These are phyloP conservation scores for Amaurobius ferox DNA, from an alignment of 2,888 invertebrate species.

Conservation along the genomic window DNA sequence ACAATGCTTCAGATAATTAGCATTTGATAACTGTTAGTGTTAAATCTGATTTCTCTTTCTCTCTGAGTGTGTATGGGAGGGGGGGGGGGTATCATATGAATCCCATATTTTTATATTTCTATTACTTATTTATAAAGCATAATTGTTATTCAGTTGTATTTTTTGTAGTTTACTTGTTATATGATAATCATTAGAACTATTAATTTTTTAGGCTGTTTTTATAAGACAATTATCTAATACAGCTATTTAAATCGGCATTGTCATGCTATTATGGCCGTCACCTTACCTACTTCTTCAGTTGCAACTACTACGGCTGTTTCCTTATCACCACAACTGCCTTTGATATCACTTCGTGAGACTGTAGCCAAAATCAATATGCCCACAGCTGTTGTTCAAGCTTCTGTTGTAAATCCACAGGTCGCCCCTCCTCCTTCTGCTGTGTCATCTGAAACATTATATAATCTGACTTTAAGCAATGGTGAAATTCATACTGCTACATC, in stretches of 20 bases:
- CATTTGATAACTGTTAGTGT: too few relatives aligned
- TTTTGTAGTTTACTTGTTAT: too few relatives aligned
- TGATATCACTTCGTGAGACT: slow-evolving; percentile 60
- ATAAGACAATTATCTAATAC: too few relatives aligned
- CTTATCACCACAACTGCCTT: slow-evolving; percentile 56
- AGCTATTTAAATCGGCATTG: not conserved
- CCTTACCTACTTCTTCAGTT: slow-evolving; percentile 46
- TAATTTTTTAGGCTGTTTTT: too few relatives aligned
- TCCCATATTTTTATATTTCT: too few relatives aligned
- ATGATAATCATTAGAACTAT: too few relatives aligned
- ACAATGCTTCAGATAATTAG: too few relatives aligned
- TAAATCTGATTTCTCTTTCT: too few relatives aligned
- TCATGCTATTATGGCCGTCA: slow-evolving; percentile 51
- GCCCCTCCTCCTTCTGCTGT: slow-evolving; percentile 30
- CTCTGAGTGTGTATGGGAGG: too few relatives aligned
- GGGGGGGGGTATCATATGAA: too few relatives aligned
- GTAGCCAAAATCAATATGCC: slow-evolving; percentile 69
- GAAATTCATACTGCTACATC: slow-evolving; percentile 49
- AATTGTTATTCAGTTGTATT: too few relatives aligned
- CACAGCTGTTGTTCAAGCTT: slow-evolving; percentile 30
- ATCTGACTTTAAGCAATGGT: slow-evolving; percentile 63
- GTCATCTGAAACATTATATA: slow-evolving; percentile 49
- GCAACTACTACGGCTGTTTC: slow-evolving; percentile 34
- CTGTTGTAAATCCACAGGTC: slow-evolving; percentile 35
- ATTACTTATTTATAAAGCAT: too few relatives aligned